Conservation (phyloP, 1,140 invertebrate species). For the Drosophila persimilis region DNA sequence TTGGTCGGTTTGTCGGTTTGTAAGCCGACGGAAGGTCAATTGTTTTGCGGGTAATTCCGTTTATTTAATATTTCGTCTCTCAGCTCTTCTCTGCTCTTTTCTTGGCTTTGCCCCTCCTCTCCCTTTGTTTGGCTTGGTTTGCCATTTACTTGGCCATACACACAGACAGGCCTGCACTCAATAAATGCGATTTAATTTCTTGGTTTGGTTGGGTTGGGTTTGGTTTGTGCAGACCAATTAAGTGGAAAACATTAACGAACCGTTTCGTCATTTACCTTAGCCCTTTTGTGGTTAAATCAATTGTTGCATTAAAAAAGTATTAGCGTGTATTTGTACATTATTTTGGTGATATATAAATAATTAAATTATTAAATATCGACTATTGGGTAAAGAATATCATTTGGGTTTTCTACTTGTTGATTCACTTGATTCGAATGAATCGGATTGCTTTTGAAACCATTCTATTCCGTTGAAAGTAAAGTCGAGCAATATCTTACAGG, state of each 20-base stretch:
- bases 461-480: neutral
- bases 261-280: slow-evolving; percentile 65
- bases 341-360: neutral
- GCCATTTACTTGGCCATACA: slow-evolving; percentile 59
- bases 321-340: neutral
- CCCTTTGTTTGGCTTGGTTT: slow-evolving; percentile 42
- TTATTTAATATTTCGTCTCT: slow-evolving; percentile 40
- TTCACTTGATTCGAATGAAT: no score
- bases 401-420: neutral
- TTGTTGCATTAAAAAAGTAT: slow-evolving; percentile 16
- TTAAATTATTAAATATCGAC: no score
- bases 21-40: slow-evolving; percentile 74
- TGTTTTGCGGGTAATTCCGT: slow-evolving; percentile 75
- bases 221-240: slow-evolving; percentile 61
- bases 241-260: slow-evolving; percentile 70
- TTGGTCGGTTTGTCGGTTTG: slow-evolving; percentile 48
- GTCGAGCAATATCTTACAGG: no score
- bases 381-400: neutral
- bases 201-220: slow-evolving; percentile 40
- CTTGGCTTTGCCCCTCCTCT: slow-evolving; percentile 17
- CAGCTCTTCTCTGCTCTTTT: slow-evolving; percentile 17
- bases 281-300: slow-evolving; percentile 43
- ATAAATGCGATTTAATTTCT: slow-evolving; percentile 42
- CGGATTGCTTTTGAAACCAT: neutral
- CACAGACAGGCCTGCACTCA: slow-evolving; percentile 32